A percentile compares a stretch with the other conserved stretches of the same genome.
Evolutionary conservation across 2,113 vertebrate species (phyloP).

Genomic region (Pelobates fuscus): DNA sequence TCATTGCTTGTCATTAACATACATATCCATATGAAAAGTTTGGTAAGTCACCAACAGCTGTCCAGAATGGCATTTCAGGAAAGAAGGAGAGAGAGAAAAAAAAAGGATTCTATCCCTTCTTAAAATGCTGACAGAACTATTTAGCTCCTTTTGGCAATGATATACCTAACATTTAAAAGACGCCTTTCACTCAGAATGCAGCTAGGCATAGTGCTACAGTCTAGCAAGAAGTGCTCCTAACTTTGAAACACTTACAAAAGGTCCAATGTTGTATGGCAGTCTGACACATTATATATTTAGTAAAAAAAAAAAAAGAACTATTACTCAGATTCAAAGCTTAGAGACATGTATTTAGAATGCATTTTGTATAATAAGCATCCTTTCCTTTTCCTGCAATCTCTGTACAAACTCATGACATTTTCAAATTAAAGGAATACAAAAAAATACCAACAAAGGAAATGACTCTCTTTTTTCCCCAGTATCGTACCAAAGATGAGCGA

Average conservation of each 20-base stretch:
- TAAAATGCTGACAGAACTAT: constrained; percentile 97
- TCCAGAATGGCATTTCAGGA: constrained; percentile 86
- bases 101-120: constrained; percentile 85
- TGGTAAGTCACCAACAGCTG: constrained; percentile 98
- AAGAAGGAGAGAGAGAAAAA: constrained; percentile 46
- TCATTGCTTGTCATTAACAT: constrained; percentile 99
- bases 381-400: not conserved
- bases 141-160: constrained; percentile 96
- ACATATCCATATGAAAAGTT: constrained; percentile 99
- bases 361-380: not conserved
- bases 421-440: too few species aligned
- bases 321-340: constrained; percentile 2
- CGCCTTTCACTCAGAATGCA: constrained; percentile 91
- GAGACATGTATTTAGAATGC: not conserved
- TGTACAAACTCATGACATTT: too few species aligned
- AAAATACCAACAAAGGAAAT: too few species aligned
- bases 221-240: constrained; percentile 80
- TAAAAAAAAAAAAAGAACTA: constrained; percentile 60
- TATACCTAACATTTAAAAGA: constrained; percentile 98
- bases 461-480: not conserved
- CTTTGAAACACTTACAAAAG: constrained; percentile 81
- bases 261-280: constrained; percentile 60
- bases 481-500: not conserved
- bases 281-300: constrained; percentile 74
- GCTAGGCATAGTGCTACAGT: constrained; percentile 89